Conservation (phyloP, 2,888 invertebrate species). For the Microchrysa polita region DNA sequence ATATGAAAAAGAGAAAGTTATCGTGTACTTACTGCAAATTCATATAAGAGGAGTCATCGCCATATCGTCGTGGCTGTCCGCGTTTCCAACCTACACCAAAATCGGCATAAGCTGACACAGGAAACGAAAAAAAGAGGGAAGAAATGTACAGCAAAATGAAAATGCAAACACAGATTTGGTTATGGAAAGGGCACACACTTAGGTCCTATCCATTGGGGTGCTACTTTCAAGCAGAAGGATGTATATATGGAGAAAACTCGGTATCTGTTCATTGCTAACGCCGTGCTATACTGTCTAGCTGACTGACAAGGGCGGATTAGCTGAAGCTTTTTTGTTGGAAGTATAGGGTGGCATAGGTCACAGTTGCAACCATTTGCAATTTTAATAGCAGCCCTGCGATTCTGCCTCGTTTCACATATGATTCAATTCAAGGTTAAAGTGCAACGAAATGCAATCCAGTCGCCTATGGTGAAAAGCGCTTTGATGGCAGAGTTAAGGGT, state of each 20-base stretch:
- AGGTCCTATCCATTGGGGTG: no score
- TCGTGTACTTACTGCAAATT: conserved; percentile 14
- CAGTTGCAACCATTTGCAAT: not conserved
- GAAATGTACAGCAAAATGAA: no score
- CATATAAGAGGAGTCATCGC: no score
- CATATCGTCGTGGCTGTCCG: no score
- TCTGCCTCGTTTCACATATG: conserved; percentile 49
- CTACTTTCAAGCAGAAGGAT: no score
- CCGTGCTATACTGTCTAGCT: no score
- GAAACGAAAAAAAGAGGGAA: not conserved
- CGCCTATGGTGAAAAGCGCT: not conserved
- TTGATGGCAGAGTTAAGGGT: not conserved
- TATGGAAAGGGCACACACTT: no score
- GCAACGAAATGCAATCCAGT: conserved; percentile 58
- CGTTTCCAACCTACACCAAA: no score
- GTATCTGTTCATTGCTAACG: no score
- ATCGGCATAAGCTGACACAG: not conserved
- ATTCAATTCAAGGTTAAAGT: conserved; percentile 65
- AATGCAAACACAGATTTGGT: no score
- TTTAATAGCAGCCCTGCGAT: not conserved
- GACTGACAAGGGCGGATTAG: not conserved
- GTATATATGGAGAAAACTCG: no score
- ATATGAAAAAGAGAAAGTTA: conserved; percentile 17
- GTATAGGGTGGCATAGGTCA: not conserved
- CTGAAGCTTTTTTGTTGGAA: conserved; percentile 45